These are phyloP conservation scores for Stichodactyla mertensii DNA, from an alignment of 64 coral and sea anemone species.

Conservation along the genomic window DNA sequence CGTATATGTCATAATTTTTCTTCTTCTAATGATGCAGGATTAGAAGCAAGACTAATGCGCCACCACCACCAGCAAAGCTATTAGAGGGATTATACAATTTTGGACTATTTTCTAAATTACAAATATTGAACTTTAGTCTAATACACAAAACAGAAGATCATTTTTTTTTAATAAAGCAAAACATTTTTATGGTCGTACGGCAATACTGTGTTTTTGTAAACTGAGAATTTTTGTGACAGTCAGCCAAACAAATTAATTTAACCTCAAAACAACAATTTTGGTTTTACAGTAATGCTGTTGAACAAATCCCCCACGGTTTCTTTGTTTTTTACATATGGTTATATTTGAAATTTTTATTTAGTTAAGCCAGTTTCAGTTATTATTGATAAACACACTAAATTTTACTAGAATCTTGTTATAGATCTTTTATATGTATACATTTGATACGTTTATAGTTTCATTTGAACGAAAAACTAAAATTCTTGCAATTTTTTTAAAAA, in stretches of 20 bases:
- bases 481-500: too few relatives aligned
- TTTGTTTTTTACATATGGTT: neutral
- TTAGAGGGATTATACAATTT: neutral
- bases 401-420: neutral
- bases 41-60: neutral
- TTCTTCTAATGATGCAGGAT: neutral
- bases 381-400: neutral
- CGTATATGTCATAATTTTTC: neutral
- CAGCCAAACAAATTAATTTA: too few relatives aligned
- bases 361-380: neutral
- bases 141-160: too few relatives aligned
- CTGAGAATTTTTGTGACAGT: too few relatives aligned
- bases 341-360: neutral
- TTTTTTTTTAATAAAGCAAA: too few relatives aligned
- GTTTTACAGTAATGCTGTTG: neutral
- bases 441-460: too few relatives aligned
- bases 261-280: neutral
- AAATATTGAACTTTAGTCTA: too few relatives aligned
- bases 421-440: neutral
- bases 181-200: too few relatives aligned
- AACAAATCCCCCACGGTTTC: neutral
- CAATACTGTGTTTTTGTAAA: too few relatives aligned
- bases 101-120: too few relatives aligned
- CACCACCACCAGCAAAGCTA: neutral
- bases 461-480: too few relatives aligned